Conservation (phyloP, 2,797 vertebrate genomes). For the Galagoides demidoff region DNA sequence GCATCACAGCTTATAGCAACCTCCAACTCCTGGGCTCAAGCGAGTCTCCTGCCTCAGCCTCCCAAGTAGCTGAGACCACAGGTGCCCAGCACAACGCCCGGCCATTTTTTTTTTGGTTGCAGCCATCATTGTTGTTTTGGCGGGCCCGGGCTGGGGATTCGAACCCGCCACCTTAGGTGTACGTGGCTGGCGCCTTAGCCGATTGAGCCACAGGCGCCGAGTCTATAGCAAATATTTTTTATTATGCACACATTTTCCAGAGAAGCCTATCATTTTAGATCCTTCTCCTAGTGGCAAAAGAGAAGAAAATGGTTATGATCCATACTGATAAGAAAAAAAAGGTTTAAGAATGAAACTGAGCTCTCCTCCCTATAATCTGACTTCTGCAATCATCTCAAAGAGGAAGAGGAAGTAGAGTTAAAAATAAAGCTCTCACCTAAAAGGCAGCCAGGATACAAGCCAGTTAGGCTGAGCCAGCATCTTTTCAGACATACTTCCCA, state of each 20-base stretch:
- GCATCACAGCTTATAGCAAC: too few relatives aligned
- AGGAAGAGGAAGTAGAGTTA: slow-evolving; percentile 36
- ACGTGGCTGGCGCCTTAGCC: too few relatives aligned
- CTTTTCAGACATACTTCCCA: slow-evolving; percentile 18
- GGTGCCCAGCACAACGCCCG: too few relatives aligned
- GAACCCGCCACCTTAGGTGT: too few relatives aligned
- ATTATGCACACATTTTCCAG: background rate
- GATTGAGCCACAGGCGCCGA: too few relatives aligned
- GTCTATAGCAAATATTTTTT: background rate
- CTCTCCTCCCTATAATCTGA: slow-evolving; percentile 9
- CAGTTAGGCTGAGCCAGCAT: slow-evolving; percentile 51
- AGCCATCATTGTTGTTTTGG: too few relatives aligned
- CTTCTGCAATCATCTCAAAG: slow-evolving; percentile 16
- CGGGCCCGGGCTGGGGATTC: too few relatives aligned
- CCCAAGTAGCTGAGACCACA: too few relatives aligned
- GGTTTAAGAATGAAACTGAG: slow-evolving; percentile 3
- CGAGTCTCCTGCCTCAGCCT: too few relatives aligned
- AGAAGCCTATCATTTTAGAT: background rate
- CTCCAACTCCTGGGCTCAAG: too few relatives aligned
- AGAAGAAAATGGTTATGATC: background rate
- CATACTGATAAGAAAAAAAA: background rate
- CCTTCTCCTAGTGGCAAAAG: background rate
- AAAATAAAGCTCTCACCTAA: slow-evolving; percentile 64
- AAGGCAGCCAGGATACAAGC: slow-evolving; percentile 16
- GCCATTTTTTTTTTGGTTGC: too few relatives aligned